Evolutionary conservation across 2,888 invertebrate species (phyloP).

Genomic region (Erebia aethiops): DNA sequence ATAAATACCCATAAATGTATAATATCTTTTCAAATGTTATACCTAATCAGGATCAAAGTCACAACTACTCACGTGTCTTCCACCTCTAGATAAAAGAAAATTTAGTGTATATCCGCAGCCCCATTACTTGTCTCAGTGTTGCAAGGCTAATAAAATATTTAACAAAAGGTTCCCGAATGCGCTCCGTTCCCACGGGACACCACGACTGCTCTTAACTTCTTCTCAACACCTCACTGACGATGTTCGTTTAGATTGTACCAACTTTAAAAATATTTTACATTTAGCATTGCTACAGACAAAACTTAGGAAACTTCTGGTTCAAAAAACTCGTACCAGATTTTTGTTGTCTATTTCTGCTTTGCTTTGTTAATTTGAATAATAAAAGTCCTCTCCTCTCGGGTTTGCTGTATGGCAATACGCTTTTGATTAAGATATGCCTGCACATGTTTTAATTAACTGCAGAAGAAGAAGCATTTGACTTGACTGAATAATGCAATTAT

Average conservation of each 20-base stretch:
- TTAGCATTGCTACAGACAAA: background rate
- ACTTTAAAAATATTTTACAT: conserved; percentile 47
- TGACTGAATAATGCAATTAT: no score
- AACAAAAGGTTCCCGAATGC: conserved; percentile 76
- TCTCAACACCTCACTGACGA: conserved; percentile 61
- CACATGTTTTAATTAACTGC: no score
- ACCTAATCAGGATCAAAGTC: conserved; percentile 11
- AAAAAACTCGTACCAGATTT: background rate
- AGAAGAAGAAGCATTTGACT: no score
- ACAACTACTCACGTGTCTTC: background rate
- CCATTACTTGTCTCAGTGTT: conserved; percentile 61
- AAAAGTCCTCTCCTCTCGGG: no score
- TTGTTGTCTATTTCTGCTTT: background rate
- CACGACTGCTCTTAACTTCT: conserved; percentile 45
- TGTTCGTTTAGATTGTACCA: conserved; percentile 38
- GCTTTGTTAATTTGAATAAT: no score
- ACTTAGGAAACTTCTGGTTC: background rate
- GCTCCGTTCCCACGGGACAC: conserved; percentile 58
- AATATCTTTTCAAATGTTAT: background rate
- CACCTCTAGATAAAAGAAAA: background rate
- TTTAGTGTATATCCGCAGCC: conserved; percentile 27
- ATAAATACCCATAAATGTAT: background rate
- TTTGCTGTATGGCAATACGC: no score
- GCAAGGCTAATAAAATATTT: conserved; percentile 78
- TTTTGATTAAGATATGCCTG: no score